A percentile compares a stretch with the other conserved stretches of the same genome.
Conservation (phyloP, 2,113 vertebrate species). For the Rhombomys opimus region DNA sequence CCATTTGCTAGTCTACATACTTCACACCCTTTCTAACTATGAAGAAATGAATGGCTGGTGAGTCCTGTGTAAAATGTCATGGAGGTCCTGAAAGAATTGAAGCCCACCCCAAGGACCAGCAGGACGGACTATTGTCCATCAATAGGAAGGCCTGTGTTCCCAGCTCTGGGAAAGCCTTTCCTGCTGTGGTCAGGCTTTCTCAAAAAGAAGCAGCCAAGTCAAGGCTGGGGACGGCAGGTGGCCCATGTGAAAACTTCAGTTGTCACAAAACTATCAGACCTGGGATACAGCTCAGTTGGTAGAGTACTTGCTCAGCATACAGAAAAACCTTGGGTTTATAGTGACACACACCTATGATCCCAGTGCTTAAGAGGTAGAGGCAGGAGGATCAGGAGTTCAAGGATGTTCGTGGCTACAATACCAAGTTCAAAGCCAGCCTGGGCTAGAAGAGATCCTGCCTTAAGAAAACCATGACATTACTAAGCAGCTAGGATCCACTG, state of each 20-base stretch:
- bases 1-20: neutral
- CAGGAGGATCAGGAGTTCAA: neutral
- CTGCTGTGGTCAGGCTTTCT: neutral
- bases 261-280: constrained; percentile 16
- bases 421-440: neutral
- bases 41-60: neutral
- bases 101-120: no score
- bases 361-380: neutral
- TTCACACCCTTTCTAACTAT: neutral
- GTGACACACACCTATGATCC: neutral
- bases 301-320: no score
- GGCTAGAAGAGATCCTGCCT: neutral
- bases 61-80: neutral
- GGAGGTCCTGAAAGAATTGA: neutral
- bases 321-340: neutral
- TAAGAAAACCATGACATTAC: neutral
- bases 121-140: neutral
- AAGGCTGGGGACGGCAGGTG: neutral
- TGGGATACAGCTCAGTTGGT: neutral
- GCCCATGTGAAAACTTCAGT: constrained; percentile 48
- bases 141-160: neutral
- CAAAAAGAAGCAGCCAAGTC: neutral
- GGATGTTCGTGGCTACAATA: neutral
- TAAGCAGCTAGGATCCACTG: constrained; percentile 50
- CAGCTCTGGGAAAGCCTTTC: neutral